Evolutionary conservation across 2,888 invertebrate genomes (phyloP).

Genomic region (Aelia acuminata): DNA sequence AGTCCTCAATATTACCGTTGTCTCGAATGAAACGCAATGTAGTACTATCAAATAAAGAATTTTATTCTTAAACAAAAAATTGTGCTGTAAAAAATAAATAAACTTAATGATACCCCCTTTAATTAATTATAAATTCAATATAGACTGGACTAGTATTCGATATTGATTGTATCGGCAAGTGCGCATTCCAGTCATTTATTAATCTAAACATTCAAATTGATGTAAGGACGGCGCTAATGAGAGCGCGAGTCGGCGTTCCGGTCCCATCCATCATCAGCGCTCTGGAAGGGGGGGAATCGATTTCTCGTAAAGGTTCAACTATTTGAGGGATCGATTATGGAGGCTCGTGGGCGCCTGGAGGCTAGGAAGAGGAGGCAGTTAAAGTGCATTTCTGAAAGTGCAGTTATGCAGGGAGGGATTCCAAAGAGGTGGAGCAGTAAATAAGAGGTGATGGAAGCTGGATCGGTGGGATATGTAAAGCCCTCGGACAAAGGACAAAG

Average conservation of each 20-base stretch:
- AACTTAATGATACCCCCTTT: not conserved
- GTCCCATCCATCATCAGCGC: not conserved
- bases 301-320: conserved; percentile 23
- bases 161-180: not conserved
- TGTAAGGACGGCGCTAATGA: not conserved
- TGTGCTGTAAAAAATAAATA: no score
- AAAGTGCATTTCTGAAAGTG: conserved; percentile 57
- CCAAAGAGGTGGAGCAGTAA: conserved; percentile 50
- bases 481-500: conserved; percentile 59
- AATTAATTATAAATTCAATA: not conserved
- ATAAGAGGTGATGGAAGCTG: conserved; percentile 56
- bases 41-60: no score
- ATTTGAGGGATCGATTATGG: conserved; percentile 16
- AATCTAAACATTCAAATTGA: conserved; percentile 5
- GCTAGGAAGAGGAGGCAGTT: conserved; percentile 47
- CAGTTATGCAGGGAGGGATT: conserved; percentile 50
- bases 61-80: no score
- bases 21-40: no score
- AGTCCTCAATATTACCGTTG: no score
- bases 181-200: not conserved
- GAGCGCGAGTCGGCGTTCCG: not conserved
- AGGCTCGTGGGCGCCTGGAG: conserved; percentile 15
- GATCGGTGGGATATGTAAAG: conserved; percentile 58
- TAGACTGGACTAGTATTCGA: not conserved
- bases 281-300: not conserved